phyloP scores from a whole-genome alignment of 2,113 vertebrate species.

The Deroptyus accipitrinus region DNA sequence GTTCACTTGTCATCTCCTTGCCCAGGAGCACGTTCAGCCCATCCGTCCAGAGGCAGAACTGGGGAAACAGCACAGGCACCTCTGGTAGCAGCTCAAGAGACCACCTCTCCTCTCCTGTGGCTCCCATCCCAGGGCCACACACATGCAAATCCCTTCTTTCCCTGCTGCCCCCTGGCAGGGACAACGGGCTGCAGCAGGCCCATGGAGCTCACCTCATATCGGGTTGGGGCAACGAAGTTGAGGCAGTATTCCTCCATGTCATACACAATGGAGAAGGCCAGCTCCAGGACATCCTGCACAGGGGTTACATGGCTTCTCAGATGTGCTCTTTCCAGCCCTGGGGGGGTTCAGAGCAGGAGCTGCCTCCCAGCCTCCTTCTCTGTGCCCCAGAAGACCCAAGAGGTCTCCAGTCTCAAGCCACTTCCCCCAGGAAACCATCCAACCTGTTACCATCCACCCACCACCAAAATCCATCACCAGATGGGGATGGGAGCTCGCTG shows the following conservation, averaged over 20 bases:
- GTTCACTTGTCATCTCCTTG: conserved; percentile 89
- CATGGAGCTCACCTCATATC: conserved; percentile 83
- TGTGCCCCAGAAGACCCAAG: background rate
- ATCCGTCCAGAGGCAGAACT: conserved; percentile 97
- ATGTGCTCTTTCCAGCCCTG: background rate
- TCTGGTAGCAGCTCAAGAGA: background rate
- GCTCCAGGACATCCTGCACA: conserved; percentile 86
- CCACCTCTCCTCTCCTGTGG: too few species aligned
- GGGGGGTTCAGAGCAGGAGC: background rate
- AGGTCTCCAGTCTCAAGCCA: background rate
- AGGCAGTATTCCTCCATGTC: conserved; percentile 89
- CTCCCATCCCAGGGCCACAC: background rate
- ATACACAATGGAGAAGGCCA: conserved; percentile 91
- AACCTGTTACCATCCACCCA: background rate
- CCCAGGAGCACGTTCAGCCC: conserved; percentile 91
- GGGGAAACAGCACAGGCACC: background rate
- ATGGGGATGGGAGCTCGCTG: background rate
- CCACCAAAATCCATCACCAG: background rate
- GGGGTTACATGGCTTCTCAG: background rate
- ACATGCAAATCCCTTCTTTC: background rate
- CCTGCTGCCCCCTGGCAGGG: background rate
- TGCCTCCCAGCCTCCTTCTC: background rate
- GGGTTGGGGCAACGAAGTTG: conserved; percentile 91
- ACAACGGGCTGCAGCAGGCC: background rate
- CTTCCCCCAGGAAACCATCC: background rate